Base-by-base conservation (phyloP, 92 coral and sea anemone genomes). In the Galaxea fascicularis region DNA sequence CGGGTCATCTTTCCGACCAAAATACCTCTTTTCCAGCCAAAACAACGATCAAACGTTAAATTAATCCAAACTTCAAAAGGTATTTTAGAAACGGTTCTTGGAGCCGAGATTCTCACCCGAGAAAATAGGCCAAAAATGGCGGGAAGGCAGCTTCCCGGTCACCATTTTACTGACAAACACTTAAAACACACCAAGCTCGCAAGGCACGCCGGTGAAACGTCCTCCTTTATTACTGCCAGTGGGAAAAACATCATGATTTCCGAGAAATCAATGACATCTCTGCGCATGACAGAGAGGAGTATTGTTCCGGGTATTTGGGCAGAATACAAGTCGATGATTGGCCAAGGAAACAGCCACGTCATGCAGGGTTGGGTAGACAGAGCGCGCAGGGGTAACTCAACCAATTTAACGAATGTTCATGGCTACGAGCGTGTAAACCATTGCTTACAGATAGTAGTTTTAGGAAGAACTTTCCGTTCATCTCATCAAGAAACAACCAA, bases 261-360 rank as follows among this genome's bases (percentile, higher is more conserved):
- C 20, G 10, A 78, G 72, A 78, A 78, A 63, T 21, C 47, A 15
- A 64, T 17, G n/a, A 10, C 39, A 8, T 22, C 13, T 7, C 18
- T 59, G 71, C 82, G 60, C 58, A 62, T 62, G 81, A 11, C 27
- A 16, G 68, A 25, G 31, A 44, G 31, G 57, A 31, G 47, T 9
- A 5, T 62, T 27, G 70, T 11, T 16, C 15, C 25, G 15, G 29
- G 10, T n/a, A 20, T 5, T 11, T 27, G 10, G 41, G 29, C 7
- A 14, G 15, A 78, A 26, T 45, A 17, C 60, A 77, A 10, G 29
- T 12, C 27, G 10, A 1, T 64, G 59, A 78, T 78, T 78, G 83
- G 83, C 24, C 13, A 25, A 26, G 16, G 45, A 27, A 28, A 78
- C 8, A 8, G 72, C 62, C 52, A 56, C 65, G 65, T 66, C 74